Percentiles rank a stretch among this genome's conserved stretches.
Evolutionary conservation across 2,888 invertebrate species (phyloP).

Genomic region (Caenorhabditis auriculariae): DNA sequence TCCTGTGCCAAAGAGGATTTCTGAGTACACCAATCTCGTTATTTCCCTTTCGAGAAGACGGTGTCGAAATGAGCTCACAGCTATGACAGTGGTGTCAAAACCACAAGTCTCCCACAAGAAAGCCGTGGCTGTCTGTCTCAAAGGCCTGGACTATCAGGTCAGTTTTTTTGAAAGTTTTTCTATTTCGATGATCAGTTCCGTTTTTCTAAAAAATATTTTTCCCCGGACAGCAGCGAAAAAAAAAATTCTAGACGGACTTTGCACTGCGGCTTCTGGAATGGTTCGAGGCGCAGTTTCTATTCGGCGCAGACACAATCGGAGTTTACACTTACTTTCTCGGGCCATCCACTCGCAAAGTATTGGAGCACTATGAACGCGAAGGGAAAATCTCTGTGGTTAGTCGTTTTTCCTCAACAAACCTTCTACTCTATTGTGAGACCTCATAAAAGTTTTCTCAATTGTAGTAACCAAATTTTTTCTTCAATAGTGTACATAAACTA

Average conservation of each 20-base stretch:
- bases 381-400: constrained; percentile 66
- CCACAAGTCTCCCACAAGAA: constrained; percentile 3
- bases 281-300: constrained; percentile 81
- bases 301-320: constrained; percentile 74
- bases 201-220: constrained; percentile 63
- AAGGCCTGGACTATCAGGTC: constrained; percentile 78
- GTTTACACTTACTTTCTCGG: constrained; percentile 83
- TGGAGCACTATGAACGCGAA: constrained; percentile 70
- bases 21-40: neutral
- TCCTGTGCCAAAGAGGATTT: constrained; percentile 32
- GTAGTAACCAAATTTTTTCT: no score
- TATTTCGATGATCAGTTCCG: constrained; percentile 2
- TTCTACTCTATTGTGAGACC: neutral
- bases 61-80: constrained; percentile 4
- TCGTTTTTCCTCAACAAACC: constrained; percentile 2
- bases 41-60: constrained; percentile 6
- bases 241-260: no score
- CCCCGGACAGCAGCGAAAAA: no score
- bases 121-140: constrained; percentile 15
- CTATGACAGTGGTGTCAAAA: constrained; percentile 5
- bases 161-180: neutral
- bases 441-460: no score
- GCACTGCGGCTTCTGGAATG: constrained; percentile 88
- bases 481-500: no score
- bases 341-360: constrained; percentile 82